Conservation (phyloP, 2,797 vertebrate species). For the Melanotaenia nigrans region DNA sequence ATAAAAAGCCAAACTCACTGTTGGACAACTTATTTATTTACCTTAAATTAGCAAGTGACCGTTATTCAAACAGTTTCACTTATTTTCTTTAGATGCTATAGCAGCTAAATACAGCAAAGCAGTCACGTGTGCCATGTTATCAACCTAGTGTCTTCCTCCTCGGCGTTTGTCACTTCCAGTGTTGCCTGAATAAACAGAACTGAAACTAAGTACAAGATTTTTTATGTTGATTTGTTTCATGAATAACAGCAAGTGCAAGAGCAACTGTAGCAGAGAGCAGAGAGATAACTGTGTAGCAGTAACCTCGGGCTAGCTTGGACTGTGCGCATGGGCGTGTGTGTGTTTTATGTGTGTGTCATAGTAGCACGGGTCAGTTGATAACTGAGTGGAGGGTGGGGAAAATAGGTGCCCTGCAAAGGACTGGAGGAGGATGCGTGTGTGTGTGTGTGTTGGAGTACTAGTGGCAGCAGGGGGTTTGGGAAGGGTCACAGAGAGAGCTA, state of each 20-base stretch:
- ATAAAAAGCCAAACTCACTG: neutral
- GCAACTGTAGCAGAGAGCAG: conserved; percentile 34
- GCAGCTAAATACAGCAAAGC: too few species aligned
- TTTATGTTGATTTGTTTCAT: neutral
- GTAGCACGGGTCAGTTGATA: conserved; percentile 55
- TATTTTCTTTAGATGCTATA: too few species aligned
- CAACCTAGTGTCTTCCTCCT: neutral
- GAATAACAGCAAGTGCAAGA: neutral
- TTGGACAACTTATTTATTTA: neutral
- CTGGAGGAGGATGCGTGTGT: conserved; percentile 12
- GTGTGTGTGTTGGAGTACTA: conserved; percentile 39
- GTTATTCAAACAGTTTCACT: neutral
- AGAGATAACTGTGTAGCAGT: conserved; percentile 35
- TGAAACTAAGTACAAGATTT: conserved; percentile 9
- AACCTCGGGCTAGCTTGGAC: conserved; percentile 36
- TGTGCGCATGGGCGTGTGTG: conserved; percentile 18
- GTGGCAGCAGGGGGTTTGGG: conserved; percentile 38
- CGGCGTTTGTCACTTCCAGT: neutral
- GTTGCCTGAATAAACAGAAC: neutral
- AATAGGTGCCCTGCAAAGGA: conserved; percentile 29
- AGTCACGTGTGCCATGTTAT: neutral
- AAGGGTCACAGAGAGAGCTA: conserved; percentile 57
- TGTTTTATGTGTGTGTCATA: conserved; percentile 33
- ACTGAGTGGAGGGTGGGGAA: conserved; percentile 35
- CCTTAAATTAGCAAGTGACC: neutral